These are phyloP conservation scores for Callinectes sapidus DNA, from an alignment of 2,888 invertebrate species.

Conservation along the genomic window DNA sequence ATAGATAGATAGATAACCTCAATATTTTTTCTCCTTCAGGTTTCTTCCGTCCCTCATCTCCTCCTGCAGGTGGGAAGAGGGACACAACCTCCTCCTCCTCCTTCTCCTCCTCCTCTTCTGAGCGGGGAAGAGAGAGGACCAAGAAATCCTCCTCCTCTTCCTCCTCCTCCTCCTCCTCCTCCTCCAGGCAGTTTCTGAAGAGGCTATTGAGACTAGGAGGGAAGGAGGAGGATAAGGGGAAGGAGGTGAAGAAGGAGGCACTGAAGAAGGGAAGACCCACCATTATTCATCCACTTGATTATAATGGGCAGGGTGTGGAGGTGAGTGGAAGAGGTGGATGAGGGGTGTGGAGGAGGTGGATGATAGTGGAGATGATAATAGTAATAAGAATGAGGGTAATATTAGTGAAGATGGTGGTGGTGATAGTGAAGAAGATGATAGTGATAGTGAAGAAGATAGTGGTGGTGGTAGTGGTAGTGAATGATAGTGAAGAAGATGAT, in stretches of 20 bases:
- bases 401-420: neutral
- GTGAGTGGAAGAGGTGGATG: constrained; percentile 41
- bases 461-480: no score
- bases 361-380: neutral
- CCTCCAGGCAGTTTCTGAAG: constrained; percentile 85
- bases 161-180: constrained; percentile 79
- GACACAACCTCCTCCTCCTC: neutral
- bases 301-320: constrained; percentile 70
- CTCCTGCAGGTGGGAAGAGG: constrained; percentile 54
- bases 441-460: no score
- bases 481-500: no score
- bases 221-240: constrained; percentile 79
- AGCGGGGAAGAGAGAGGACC: constrained; percentile 59
- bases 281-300: constrained; percentile 90
- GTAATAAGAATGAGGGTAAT: neutral
- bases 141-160: constrained; percentile 75
- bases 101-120: neutral
- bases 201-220: constrained; percentile 84
- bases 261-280: constrained; percentile 86
- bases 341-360: neutral
- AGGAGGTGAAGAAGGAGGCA: constrained; percentile 77
- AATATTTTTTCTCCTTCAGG: constrained; percentile 43
- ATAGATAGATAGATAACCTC: no score
- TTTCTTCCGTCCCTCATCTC: constrained; percentile 71
- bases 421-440: no score